Evolutionary conservation across 2,888 invertebrate genomes (phyloP).

Genomic region (Halictus ligatus): DNA sequence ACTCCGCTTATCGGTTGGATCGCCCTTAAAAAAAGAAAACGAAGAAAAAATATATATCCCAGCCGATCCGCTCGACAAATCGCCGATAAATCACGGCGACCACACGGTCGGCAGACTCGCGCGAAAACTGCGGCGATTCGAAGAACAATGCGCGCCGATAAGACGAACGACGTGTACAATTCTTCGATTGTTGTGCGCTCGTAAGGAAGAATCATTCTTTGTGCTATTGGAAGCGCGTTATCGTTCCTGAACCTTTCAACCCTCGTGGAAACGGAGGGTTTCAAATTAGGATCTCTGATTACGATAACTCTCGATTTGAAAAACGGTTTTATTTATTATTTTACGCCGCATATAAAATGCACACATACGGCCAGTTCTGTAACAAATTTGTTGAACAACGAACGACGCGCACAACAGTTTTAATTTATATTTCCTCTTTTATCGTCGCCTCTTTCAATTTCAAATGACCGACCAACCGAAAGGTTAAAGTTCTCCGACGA

Average conservation of each 20-base stretch:
- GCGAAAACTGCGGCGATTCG: background rate
- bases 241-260: background rate
- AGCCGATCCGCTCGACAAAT: constrained; percentile 37
- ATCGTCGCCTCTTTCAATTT: background rate
- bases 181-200: background rate
- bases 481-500: background rate
- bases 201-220: background rate
- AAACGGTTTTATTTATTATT: no score
- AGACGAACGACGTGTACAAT: background rate
- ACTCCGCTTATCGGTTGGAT: constrained; percentile 30
- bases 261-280: background rate
- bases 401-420: background rate
- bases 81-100: constrained; percentile 22
- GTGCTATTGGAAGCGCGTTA: background rate
- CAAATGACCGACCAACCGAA: no score
- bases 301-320: no score
- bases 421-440: background rate
- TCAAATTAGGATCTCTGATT: no score
- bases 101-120: background rate
- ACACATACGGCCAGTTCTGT: no score
- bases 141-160: constrained; percentile 6
- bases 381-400: no score
- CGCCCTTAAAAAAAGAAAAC: constrained; percentile 37
- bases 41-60: background rate
- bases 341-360: no score